Conservation (phyloP, 2,888 invertebrate genomes). For the Tuta absoluta region DNA sequence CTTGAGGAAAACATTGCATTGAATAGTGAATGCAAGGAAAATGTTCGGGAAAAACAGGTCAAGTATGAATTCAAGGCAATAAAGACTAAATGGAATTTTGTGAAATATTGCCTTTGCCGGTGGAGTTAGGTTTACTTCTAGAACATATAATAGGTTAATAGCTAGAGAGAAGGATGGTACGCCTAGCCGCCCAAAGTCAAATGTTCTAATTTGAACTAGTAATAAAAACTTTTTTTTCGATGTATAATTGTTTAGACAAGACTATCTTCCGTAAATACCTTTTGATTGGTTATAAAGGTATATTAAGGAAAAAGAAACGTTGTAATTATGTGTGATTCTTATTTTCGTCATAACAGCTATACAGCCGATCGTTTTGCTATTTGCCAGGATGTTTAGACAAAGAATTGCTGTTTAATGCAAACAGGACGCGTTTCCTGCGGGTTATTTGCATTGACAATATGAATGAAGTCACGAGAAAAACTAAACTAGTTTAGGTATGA, state of each 20-base stretch:
- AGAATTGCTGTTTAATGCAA: not conserved
- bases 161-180: no score
- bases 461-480: not conserved
- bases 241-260: no score
- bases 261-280: no score
- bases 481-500: not conserved
- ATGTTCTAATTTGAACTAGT: no score
- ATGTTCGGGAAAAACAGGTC: slow-evolving; percentile 5
- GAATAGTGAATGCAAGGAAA: slow-evolving; percentile 5
- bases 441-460: not conserved
- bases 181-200: no score
- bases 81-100: not conserved
- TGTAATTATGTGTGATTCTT: no score
- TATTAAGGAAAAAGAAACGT: no score
- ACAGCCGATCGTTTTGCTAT: not conserved
- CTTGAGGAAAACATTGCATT: not conserved
- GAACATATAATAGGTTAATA: not conserved
- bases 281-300: no score
- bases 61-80: slow-evolving; percentile 9
- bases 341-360: no score
- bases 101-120: not conserved
- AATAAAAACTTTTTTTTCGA: no score
- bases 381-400: slow-evolving; percentile 5
- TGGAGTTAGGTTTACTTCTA: not conserved
- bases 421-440: not conserved